Evolutionary conservation across 2,888 invertebrate species (phyloP), one percentile per base, ranked within the genome.

Genomic region (Chaetogeoica ovagalla): DNA sequence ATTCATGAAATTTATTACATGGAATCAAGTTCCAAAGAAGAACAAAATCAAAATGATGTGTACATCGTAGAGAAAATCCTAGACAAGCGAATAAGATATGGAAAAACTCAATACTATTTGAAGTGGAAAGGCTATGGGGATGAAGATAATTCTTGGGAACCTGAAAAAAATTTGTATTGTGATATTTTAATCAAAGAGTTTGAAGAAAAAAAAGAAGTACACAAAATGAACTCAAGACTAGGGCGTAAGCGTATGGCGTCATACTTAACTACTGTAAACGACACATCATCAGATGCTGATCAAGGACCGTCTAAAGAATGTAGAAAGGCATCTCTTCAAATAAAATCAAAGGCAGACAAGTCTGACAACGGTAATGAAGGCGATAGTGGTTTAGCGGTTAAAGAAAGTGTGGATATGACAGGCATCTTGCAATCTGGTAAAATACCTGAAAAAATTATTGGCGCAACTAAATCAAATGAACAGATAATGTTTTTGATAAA

Each of bases 91-190:
- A 89, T 94, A 17, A 88, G 90, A 82, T 91, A 91, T 84, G 93
- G 92, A 0, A 92, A 91, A 86, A 91, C 91, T 48, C 92, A 92
- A 85, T 93, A 92, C 84, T 91, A 88, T 83, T 86, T 92, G 4
- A 93, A 92, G 86, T 93, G 93, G 93, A 93, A 92, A 85, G 93
- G 94, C 0, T 94, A 94, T 85, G 91, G 90, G 70, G 92, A 94
- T 85, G 93, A 92, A 65, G 97, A 97, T 84, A 97, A 97, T 85
- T 97, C 97, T 5, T 97, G 97, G 97, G 97, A 97, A 85, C 97
- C 97, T 0, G 94, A 94, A 84, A 95, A 95, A 84, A 95, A 96
- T 85, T 88, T 97, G 1, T 96, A 96, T 85, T 97, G 96, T 86
- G 96, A 96, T 0, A 94, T 94, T 84, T 87, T 95, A 65, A 95